These are phyloP conservation scores for Megaleporinus macrocephalus DNA, from an alignment of 2,113 vertebrate genomes.

Conservation along the genomic window DNA sequence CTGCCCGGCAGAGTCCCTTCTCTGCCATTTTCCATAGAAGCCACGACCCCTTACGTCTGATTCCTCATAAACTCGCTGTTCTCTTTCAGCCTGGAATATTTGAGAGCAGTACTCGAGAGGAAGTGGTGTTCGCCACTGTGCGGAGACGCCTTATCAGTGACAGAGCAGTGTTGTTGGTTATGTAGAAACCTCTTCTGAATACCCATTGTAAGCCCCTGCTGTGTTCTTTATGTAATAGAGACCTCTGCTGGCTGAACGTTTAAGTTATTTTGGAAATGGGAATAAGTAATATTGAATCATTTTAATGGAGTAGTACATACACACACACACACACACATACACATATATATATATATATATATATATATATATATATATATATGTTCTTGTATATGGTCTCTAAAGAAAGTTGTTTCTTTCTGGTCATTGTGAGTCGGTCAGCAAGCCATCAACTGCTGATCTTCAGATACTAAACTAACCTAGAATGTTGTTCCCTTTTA, in stretches of 20 bases:
- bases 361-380: no score
- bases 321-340: no score
- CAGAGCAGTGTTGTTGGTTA: not conserved
- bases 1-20: not conserved
- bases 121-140: not conserved
- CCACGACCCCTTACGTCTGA: no score
- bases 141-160: not conserved
- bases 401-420: no score
- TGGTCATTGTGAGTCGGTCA: no score
- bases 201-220: not conserved
- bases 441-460: no score
- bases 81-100: not conserved
- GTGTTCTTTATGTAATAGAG: conserved; percentile 24
- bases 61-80: not conserved
- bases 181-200: not conserved
- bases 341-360: no score
- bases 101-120: not conserved
- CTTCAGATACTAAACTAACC: no score
- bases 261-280: not conserved
- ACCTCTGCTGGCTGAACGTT: conserved; percentile 29
- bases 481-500: no score
- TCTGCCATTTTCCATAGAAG: no score
- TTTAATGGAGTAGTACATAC: no score
- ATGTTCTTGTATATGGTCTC: no score
- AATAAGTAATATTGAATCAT: not conserved